These are phyloP conservation scores for Etheostoma perlongum DNA, from an alignment of 2,797 vertebrate genomes.

Conservation along the genomic window DNA sequence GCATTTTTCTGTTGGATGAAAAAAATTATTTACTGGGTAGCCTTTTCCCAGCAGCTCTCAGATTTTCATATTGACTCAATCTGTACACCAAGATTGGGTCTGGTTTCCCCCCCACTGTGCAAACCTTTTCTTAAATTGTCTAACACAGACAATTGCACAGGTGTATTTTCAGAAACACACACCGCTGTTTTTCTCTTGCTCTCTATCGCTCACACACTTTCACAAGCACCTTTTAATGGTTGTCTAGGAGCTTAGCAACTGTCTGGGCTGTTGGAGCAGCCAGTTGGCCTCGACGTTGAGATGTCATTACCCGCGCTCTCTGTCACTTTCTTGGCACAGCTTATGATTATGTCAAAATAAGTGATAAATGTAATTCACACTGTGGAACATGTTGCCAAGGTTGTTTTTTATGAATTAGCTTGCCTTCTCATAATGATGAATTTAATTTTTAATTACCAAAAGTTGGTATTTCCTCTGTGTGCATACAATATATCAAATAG, in stretches of 20 bases:
- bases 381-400: constrained; percentile 20
- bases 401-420: constrained; percentile 36
- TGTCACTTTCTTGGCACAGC: constrained; percentile 39
- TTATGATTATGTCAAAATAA: constrained; percentile 57
- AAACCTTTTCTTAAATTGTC: constrained; percentile 62
- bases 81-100: constrained; percentile 50
- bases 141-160: constrained; percentile 41
- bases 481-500: constrained; percentile 14
- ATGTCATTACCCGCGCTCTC: constrained; percentile 48
- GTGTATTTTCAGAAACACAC: constrained; percentile 36
- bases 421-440: constrained; percentile 30
- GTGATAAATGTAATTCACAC: constrained; percentile 40
- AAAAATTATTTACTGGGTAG: constrained; percentile 48
- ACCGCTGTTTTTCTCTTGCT: constrained; percentile 16
- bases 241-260: constrained; percentile 15
- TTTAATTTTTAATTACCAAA: constrained; percentile 51
- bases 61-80: constrained; percentile 68
- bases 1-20: constrained; percentile 50
- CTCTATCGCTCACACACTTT: constrained; percentile 10
- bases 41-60: constrained; percentile 47
- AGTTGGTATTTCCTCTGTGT: neutral
- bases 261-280: constrained; percentile 16
- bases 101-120: constrained; percentile 22
- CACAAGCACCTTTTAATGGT: constrained; percentile 29
- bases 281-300: constrained; percentile 39